These are phyloP conservation scores for Aurelia aurita complex sp. Pacific DNA, from an alignment of 30 jellyfish, hydroid and myxozoan species.

Conservation along the genomic window DNA sequence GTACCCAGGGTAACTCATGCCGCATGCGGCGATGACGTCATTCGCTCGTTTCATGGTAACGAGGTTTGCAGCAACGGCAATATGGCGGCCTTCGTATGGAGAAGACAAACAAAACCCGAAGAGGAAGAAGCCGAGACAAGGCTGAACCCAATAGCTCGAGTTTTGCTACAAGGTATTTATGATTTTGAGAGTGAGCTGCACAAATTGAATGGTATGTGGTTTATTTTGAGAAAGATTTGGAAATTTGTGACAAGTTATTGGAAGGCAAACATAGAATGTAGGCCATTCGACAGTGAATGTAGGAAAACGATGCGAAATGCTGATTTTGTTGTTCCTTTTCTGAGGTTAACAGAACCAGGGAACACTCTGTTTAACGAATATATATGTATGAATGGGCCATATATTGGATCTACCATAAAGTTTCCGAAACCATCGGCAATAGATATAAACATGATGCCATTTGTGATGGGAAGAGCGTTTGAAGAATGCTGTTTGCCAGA, in stretches of 20 bases:
- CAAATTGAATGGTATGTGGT: conserved; percentile 65
- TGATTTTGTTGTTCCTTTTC: neutral
- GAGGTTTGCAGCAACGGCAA: too few relatives aligned
- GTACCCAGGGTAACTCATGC: too few relatives aligned
- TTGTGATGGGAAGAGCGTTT: conserved; percentile 27
- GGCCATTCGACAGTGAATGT: neutral
- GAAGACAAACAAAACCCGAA: too few relatives aligned
- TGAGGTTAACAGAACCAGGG: neutral
- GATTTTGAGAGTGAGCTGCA: conserved; percentile 49
- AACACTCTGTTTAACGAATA: too few relatives aligned
- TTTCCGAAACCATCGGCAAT: conserved; percentile 66
- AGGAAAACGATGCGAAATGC: too few relatives aligned
- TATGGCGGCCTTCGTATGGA: too few relatives aligned
- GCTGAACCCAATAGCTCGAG: conserved; percentile 55
- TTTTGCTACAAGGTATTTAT: conserved; percentile 66
- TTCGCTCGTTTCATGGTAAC: too few relatives aligned
- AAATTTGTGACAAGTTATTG: conserved; percentile 14
- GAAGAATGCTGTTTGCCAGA: conserved; percentile 43
- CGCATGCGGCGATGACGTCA: too few relatives aligned
- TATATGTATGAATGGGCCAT: too few relatives aligned
- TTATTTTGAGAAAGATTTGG: conserved; percentile 60
- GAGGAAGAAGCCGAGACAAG: neutral
- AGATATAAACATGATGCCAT: conserved; percentile 85
- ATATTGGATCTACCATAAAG: neutral
- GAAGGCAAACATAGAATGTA: conserved; percentile 23